phyloP scores from a whole-genome alignment of 2,113 vertebrate genomes.

The Alosa alosa region DNA sequence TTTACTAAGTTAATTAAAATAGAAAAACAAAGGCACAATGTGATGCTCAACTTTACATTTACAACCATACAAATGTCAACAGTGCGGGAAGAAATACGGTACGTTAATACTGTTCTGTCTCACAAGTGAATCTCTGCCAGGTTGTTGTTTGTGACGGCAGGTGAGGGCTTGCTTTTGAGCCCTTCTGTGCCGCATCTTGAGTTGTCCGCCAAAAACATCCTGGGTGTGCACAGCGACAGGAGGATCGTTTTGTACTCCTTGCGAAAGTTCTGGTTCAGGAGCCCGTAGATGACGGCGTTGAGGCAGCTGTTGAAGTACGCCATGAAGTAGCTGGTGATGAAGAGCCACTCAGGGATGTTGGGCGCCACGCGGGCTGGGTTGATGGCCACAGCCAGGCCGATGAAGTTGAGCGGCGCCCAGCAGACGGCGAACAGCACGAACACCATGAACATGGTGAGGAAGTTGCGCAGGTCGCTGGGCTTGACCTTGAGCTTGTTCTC shows the following conservation, averaged over 20 bases:
- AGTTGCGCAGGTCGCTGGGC: conserved; percentile 71
- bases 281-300: conserved; percentile 68
- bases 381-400: conserved; percentile 66
- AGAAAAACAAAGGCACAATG: conserved; percentile 55
- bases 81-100: not conserved
- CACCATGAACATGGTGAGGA: conserved; percentile 74
- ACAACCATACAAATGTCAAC: not conserved
- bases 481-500: conserved; percentile 65
- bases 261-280: conserved; percentile 70
- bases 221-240: conserved; percentile 60
- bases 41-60: conserved; percentile 36
- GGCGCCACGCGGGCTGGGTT: conserved; percentile 60
- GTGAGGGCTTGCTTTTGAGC: conserved; percentile 65
- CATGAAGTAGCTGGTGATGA: conserved; percentile 70
- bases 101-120: not conserved
- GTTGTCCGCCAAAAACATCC: conserved; percentile 59
- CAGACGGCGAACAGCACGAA: conserved; percentile 70
- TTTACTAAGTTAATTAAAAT: not conserved
- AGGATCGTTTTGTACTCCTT: conserved; percentile 71
- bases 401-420: conserved; percentile 69
- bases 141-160: conserved; percentile 63
- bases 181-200: conserved; percentile 66
- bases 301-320: conserved; percentile 73
- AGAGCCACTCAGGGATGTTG: conserved; percentile 67
- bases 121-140: conserved; percentile 65